Evolutionary conservation across 2,113 vertebrate species (phyloP).

Genomic region (Condylura cristata): DNA sequence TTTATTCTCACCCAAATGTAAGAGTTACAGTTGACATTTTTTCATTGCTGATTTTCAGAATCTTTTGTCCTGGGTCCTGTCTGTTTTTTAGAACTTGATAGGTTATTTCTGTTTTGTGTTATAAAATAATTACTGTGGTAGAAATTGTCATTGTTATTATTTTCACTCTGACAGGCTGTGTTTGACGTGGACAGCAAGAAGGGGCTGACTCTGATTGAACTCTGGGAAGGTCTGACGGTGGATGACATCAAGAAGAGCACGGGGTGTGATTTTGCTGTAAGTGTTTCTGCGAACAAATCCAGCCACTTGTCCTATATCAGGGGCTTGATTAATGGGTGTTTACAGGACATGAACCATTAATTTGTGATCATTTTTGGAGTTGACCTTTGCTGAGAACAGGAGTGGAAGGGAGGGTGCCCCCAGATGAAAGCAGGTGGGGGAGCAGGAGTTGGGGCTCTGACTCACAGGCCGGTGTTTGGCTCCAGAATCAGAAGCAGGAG

Average conservation of each 20-base stretch:
- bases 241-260: slow-evolving; percentile 96
- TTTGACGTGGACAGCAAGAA: slow-evolving; percentile 96
- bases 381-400: slow-evolving; percentile 32
- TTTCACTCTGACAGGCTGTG: slow-evolving; percentile 89
- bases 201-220: slow-evolving; percentile 94
- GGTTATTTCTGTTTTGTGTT: neutral
- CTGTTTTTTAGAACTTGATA: slow-evolving; percentile 27
- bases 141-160: neutral
- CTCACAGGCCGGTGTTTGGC: neutral
- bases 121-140: neutral
- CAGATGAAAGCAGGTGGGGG: slow-evolving; percentile 35
- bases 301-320: neutral
- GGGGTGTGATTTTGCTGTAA: slow-evolving; percentile 93
- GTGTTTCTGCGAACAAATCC: slow-evolving; percentile 71
- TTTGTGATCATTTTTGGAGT: slow-evolving; percentile 45
- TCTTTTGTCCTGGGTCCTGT: slow-evolving; percentile 10
- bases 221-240: slow-evolving; percentile 94
- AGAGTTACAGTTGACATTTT: neutral
- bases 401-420: neutral
- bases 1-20: neutral
- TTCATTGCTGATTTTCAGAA: slow-evolving; percentile 16
- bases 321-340: slow-evolving; percentile 3
- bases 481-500: neutral
- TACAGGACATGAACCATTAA: neutral
- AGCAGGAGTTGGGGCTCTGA: neutral